These are phyloP conservation scores for Calephelis virginiensis DNA, from an alignment of 1,140 invertebrate species.

Conservation along the genomic window DNA sequence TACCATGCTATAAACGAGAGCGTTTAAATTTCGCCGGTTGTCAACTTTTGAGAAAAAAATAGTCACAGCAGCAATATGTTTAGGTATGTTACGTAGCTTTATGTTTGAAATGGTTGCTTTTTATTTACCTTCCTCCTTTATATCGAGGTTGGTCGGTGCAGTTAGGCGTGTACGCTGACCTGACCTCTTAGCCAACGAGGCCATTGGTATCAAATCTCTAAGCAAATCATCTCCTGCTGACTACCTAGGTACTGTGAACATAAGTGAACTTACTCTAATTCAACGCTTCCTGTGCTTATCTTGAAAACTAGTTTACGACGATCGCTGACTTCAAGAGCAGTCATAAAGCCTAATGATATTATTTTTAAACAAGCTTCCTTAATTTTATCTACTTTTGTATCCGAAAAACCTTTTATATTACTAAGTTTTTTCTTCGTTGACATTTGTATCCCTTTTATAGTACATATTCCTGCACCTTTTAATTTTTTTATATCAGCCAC, in stretches of 20 bases:
- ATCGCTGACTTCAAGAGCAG: slow-evolving; percentile 86
- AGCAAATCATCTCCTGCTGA: too few species aligned
- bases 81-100: too few species aligned
- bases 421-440: slow-evolving; percentile 86
- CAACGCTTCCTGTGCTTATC: slow-evolving; percentile 85
- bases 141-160: too few species aligned
- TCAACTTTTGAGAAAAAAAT: too few species aligned
- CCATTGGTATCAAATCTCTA: too few species aligned
- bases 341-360: slow-evolving; percentile 82
- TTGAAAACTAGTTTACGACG: slow-evolving; percentile 86
- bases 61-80: too few species aligned
- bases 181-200: too few species aligned
- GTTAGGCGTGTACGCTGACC: too few species aligned
- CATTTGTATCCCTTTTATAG: slow-evolving; percentile 91
- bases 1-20: too few species aligned
- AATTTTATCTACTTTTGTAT: slow-evolving; percentile 91
- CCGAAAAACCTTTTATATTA: slow-evolving; percentile 88
- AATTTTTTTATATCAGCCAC: slow-evolving; percentile 87
- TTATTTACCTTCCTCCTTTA: too few species aligned
- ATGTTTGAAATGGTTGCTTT: too few species aligned
- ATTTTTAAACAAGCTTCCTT: slow-evolving; percentile 86
- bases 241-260: too few species aligned
- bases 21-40: not conserved
- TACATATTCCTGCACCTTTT: slow-evolving; percentile 88
- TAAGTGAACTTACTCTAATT: slow-evolving; percentile 82